Evolutionary conservation across 2,888 invertebrate species (phyloP).

Genomic region (Acanthosepion esculentum): DNA sequence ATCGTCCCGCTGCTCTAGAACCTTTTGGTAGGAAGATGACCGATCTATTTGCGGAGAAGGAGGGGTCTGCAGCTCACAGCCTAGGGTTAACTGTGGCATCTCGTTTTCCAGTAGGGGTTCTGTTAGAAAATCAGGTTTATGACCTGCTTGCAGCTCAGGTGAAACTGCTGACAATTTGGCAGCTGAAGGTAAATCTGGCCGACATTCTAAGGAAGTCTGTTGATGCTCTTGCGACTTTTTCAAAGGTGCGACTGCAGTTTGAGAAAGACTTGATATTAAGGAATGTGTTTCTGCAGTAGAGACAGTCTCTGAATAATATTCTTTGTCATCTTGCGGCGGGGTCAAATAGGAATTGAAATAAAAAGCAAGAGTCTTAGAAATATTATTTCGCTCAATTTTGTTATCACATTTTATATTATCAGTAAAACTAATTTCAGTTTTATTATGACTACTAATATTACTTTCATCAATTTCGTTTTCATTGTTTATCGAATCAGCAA

Average conservation of each 20-base stretch:
- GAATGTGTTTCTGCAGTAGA: not conserved
- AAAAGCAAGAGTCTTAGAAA: not conserved
- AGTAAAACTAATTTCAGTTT: not conserved
- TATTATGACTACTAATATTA: not conserved
- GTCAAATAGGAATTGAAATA: not conserved
- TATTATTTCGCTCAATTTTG: not conserved
- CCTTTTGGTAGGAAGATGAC: not conserved
- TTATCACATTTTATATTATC: not conserved
- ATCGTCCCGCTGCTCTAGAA: not conserved
- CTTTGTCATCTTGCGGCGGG: not conserved
- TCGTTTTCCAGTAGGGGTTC: not conserved
- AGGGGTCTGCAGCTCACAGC: not conserved
- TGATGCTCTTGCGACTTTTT: not conserved
- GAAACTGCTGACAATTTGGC: not conserved
- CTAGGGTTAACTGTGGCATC: not conserved
- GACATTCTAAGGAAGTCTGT: not conserved
- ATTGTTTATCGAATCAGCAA: not conserved
- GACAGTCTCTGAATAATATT: not conserved
- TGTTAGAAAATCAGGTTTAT: not conserved
- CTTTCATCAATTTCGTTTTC: not conserved
- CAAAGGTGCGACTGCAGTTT: not conserved
- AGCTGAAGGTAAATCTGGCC: not conserved
- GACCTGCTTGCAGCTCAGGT: not conserved
- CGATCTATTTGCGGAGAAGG: not conserved
- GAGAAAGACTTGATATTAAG: not conserved